A percentile compares a stretch with the other conserved stretches of the same genome.
Conservation (phyloP, 2,797 vertebrate species). For the Melanotaenia maccullochi region DNA sequence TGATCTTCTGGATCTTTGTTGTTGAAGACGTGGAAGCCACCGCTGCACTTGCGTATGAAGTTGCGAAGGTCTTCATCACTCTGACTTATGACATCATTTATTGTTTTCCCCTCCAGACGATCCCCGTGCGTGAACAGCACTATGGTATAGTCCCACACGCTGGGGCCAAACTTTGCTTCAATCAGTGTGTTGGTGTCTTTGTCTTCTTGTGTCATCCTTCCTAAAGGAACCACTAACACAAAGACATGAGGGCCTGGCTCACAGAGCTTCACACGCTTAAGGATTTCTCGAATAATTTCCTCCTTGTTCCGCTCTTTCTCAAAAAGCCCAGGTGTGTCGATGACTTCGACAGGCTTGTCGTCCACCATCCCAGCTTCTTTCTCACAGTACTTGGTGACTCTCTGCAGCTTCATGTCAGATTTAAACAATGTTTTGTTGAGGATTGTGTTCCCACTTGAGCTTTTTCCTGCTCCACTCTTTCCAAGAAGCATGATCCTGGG, state of each 20-base stretch:
- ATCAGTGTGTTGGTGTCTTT: conserved; percentile 63
- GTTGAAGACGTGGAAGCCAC: conserved; percentile 72
- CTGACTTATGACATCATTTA: conserved; percentile 57
- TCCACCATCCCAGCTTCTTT: conserved; percentile 25
- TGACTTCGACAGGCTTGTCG: conserved; percentile 41
- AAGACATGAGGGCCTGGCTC: conserved; percentile 69
- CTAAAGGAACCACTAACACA: conserved; percentile 62
- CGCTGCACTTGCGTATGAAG: conserved; percentile 70
- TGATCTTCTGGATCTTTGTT: conserved; percentile 56
- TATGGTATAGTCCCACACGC: conserved; percentile 73
- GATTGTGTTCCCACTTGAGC: conserved; percentile 75
- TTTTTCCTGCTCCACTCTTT: conserved; percentile 69
- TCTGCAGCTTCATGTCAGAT: conserved; percentile 65
- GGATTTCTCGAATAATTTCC: conserved; percentile 55
- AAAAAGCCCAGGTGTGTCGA: conserved; percentile 74
- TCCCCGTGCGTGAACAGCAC: conserved; percentile 75
- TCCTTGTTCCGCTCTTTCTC: conserved; percentile 41
- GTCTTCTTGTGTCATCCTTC: conserved; percentile 72
- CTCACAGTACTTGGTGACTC: conserved; percentile 64
- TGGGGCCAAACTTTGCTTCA: conserved; percentile 62
- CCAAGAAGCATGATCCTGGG: conserved; percentile 72
- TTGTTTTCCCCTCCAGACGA: conserved; percentile 51
- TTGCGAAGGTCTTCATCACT: conserved; percentile 59
- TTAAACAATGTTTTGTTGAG: conserved; percentile 46
- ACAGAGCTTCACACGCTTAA: conserved; percentile 54